A percentile compares a stretch with the other conserved stretches of the same genome.
These are phyloP conservation scores for Prenolepis imparis DNA, from an alignment of 2,888 invertebrate genomes.

Conservation along the genomic window DNA sequence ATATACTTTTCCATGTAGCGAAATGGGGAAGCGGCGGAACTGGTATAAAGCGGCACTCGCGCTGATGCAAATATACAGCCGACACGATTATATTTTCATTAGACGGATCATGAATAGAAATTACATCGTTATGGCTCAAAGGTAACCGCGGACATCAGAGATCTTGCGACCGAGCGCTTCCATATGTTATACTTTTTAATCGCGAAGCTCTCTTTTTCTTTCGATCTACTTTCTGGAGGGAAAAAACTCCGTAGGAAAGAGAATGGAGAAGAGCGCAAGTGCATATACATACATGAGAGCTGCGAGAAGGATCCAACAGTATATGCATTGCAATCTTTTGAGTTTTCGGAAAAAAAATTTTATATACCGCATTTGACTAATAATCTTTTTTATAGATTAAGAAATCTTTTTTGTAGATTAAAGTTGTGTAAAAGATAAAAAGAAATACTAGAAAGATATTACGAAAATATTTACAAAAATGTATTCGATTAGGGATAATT, in stretches of 20 bases:
- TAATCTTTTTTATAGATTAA: neutral
- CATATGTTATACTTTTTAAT: slow-evolving; percentile 52
- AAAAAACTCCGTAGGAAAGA: slow-evolving; percentile 12
- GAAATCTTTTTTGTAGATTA: neutral
- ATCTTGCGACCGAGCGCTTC: slow-evolving; percentile 21
- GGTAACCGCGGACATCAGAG: slow-evolving; percentile 57
- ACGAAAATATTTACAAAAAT: neutral
- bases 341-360: slow-evolving; percentile 22
- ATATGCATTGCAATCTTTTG: slow-evolving; percentile 7
- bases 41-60: slow-evolving; percentile 45
- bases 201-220: slow-evolving; percentile 32
- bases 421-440: neutral
- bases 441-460: neutral
- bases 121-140: slow-evolving; percentile 69
- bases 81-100: slow-evolving; percentile 71
- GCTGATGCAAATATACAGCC: slow-evolving; percentile 61
- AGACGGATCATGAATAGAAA: slow-evolving; percentile 74
- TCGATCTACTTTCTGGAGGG: neutral
- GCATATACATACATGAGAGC: neutral
- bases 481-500: neutral
- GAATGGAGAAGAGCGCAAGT: neutral
- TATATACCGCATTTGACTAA: neutral
- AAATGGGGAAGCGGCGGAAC: slow-evolving; percentile 25
- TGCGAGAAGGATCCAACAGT: neutral
- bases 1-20: slow-evolving; percentile 38